A percentile compares a stretch with the other conserved stretches of the same genome.
Conservation (phyloP, 2,797 vertebrate species). For the Channallabes apus region DNA sequence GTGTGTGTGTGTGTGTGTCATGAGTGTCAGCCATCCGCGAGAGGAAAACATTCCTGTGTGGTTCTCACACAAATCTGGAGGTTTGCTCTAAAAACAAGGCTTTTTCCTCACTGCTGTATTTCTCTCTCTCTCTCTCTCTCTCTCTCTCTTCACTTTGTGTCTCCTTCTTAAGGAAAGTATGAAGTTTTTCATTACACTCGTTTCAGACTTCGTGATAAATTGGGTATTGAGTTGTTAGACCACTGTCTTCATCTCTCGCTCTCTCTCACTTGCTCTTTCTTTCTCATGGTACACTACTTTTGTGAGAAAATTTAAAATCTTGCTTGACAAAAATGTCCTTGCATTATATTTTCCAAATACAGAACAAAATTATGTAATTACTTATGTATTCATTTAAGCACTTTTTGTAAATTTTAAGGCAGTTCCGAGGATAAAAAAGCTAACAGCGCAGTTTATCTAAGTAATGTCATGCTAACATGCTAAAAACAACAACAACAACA, state of each 20-base stretch:
- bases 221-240: conserved; percentile 61
- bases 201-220: conserved; percentile 69
- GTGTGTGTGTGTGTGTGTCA: conserved; percentile 56
- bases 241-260: conserved; percentile 50
- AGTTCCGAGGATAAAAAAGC: not conserved
- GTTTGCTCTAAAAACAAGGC: conserved; percentile 57
- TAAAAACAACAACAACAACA: no score
- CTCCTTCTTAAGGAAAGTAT: conserved; percentile 34
- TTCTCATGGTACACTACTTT: conserved; percentile 2
- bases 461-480: no score
- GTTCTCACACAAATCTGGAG: conserved; percentile 58
- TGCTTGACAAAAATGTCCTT: not conserved
- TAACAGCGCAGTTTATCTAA: no score
- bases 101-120: conserved; percentile 48
- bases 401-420: no score
- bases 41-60: conserved; percentile 76
- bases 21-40: conserved; percentile 77
- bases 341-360: not conserved
- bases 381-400: not conserved
- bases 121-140: conserved; percentile 10
- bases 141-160: not conserved
- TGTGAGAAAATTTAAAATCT: not conserved
- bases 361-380: no score
- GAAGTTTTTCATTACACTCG: conserved; percentile 61
- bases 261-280: conserved; percentile 49